Base-by-base conservation (phyloP, 2,113 vertebrate species). In the Macquaria australasica region DNA sequence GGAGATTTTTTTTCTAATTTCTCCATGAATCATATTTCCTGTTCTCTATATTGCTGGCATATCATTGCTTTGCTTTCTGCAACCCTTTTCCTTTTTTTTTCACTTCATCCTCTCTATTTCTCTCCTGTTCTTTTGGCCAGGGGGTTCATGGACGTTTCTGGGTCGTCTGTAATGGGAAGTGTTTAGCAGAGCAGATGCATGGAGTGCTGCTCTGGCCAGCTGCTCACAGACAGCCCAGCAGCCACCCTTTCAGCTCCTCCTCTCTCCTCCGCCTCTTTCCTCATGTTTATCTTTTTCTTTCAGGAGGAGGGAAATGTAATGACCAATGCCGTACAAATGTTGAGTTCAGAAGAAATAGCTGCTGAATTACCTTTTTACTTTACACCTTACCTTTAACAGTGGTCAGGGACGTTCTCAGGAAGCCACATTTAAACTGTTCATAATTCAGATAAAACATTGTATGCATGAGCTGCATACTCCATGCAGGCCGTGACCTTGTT, bases 101-200 rank as follows among this genome's bases (percentile, higher is more conserved):
- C 43, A 21, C 63, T 51, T 53, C 43, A 51, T 39, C 73, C 45
- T 60, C 58, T 62, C 62, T 45, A 69, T 84, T 77, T 72, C 53
- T 64, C 59, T 56, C 25, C n/a, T 53, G 9, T 82, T 50, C 59
- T 64, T 56, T 73, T 70, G 81, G 64, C 68, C 48, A 55, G 43
- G 21, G 78, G 59, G 67, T 77, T 88, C 66, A 31, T 83, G 76
- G 86, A 83, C 31, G 3, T 87, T 92, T 91, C 87, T 89, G 75
- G 85, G 87, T 86, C 69, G 78, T 71, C 43, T 64, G 82, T 88
- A 91, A 94, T 88, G 83, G 80, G 84, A 91, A 87, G 81, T 81
- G 87, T 92, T 93, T 92, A 90, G 82, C 87, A 56, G 89, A 87
- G 80, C 81, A 87, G 89, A 88, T 87, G 89, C 21, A 80, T 53